Evolutionary conservation across 2,888 invertebrate genomes (phyloP), one percentile per base, ranked within the genome.

Genomic region (Brachyopa scutellaris): DNA sequence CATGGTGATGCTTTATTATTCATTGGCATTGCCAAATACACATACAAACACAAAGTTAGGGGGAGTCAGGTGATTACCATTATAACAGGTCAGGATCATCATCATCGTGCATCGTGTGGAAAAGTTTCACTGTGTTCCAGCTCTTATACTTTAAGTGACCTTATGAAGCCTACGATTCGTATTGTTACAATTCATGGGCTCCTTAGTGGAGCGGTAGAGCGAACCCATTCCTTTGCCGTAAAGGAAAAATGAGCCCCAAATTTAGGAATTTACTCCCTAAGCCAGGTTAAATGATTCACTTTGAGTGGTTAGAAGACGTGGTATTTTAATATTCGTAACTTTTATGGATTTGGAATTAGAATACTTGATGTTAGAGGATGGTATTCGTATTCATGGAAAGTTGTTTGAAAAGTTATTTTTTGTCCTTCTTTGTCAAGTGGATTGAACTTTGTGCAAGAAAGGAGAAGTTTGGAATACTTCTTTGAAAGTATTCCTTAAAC

Each of bases 61-160:
- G 21, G 2, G 19, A 47, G 13, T n/a, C 26, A 55, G 64, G 77
- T 76, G 77, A 82, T 82, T 82, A 77, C 77, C 82, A 66, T 77
- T 77, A 77, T 77, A 77, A 66, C 77, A 72, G 82, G 77, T 64
- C 82, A 76, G 77, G 82, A 77, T 82, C 70, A 77, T 64, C 77
- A 70, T 69, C 51, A 29, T 5, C 57, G 26, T 8, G 26, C 7
- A 17, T 7, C 4, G 45, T 11, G 23, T 38, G 59, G 66, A 59
- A 36, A 29, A 57, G 29, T 31, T 26, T 2, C 45, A 33, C 15
- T 15, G 7, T n/a, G 15, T 26, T 33, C 49, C 11, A 9, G 13
- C n/a, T 7, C 23, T 31, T 15, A 7, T 49, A 33, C 55, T 51
- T 26, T 36, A 23, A 69, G 57, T 76, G 69, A 69, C 67, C 79